Base-by-base conservation (phyloP, 2,797 vertebrate genomes). In the Poeciliopsis turneri region DNA sequence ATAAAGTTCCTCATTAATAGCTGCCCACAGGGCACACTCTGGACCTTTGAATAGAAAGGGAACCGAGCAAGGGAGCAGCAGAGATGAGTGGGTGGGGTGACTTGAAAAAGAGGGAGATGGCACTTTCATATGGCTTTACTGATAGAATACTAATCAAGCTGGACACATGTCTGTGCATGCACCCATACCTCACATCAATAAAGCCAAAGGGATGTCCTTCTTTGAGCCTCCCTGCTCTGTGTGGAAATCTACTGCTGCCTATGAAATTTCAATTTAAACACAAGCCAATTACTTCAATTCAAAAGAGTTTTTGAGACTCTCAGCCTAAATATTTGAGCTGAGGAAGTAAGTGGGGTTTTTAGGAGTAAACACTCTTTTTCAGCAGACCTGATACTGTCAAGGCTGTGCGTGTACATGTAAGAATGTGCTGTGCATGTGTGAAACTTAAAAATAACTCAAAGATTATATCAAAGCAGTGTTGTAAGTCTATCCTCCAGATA, bases 1-100 rank as follows among this genome's bases (percentile, higher is more conserved):
- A 82, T 88, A 92, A 84, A 88, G 87, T 90, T 91, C 88, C 92
- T 93, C 93, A 94, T 94, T 95, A 95, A 92, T 90, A 85, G 87
- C 78, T 84, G 83, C 91, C 94, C 90, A 90, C 86, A 77, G 93
- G 94, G 91, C 85, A 90, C 77, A 78, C 77, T 78, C 80, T 82
- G 82, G 89, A 90, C 90, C 82, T 92, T 87, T 84, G 87, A 80
- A 88, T 61, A 72, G 82, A 89, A 80, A 81, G 81, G 77, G 55
- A 74, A 82, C 70, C 81, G 83, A 73, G 85, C 78, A 77, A 89
- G 85, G 36, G 77, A 86, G 83, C 73, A 43, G 68, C 82, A 78
- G 68, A 76, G 70, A 74, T 25, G 72, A 79, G 86, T 79, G 55
- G 80, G 69, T 49, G 49, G 73, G 66, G 80, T 76, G 85, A 91